Base-by-base conservation (phyloP, 2,797 vertebrate species). In the Tiaroga cobitis region DNA sequence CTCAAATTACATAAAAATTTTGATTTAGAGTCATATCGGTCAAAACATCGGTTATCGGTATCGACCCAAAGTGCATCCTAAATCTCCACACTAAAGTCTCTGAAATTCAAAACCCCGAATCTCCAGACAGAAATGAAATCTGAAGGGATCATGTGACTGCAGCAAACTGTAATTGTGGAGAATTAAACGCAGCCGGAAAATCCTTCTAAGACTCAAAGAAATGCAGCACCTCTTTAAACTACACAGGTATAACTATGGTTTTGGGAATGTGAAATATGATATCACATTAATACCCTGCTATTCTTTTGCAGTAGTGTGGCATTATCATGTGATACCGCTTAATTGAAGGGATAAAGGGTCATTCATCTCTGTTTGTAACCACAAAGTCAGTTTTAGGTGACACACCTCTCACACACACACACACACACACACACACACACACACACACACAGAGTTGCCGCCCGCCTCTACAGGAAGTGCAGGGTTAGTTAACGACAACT, bases 361-460 rank as follows among this genome's bases (percentile, higher is more conserved):
- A 34, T 54, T 54, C 32, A 34, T 54, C 19, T 10, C 16, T 8
- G 67, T 43, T 81, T 59, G 67, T 70, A 37, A 81, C 67, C 80
- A 29, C 80, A 81, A 54, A 56, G 34, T 54, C 46, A 69, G 79
- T 72, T 56, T 81, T 59, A 70, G 49, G 80, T 29, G 80, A 81
- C 68, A 70, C 80, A 16, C 67, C 67, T 81, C 79, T n/a, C 63
- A 68, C 56, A n/a, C 56, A 10, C 24, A 11, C 21, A n/a, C 10
- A 67, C 49, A 51, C 49, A 51, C 49, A 51, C 49, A 51, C 49
- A 51, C 39, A 46, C 79, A 49, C 61, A 80, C 21, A 24, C 54
- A 56, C 19, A n/a, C 63, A 37, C 34, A 34, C 34, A 34, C 32
- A 68, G 65, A 51, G 65, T 4, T 51, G 49, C 46, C 79, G 5